Conservation (phyloP, 2,113 vertebrate genomes). For the Petromus typicus region DNA sequence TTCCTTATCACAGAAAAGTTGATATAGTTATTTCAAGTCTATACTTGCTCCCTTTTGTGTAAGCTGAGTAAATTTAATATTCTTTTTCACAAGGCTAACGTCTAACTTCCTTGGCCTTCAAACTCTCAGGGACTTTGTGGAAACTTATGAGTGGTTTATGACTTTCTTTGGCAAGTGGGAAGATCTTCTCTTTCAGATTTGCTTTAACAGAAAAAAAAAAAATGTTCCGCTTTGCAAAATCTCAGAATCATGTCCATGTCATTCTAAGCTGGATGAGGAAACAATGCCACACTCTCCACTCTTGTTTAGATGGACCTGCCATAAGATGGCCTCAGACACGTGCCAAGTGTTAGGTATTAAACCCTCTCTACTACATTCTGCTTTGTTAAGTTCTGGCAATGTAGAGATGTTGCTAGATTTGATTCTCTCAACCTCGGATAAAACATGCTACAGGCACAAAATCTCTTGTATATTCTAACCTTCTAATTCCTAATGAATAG, state of each 20-base stretch:
- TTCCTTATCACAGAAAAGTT: neutral
- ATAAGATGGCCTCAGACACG: neutral
- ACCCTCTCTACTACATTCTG: neutral
- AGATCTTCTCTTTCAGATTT: neutral
- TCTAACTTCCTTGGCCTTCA: neutral
- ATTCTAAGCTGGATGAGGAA: neutral
- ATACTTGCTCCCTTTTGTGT: neutral
- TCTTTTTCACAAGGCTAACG: neutral
- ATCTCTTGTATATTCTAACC: neutral
- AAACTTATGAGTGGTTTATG: neutral
- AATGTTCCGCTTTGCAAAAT: neutral
- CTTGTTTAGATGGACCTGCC: neutral
- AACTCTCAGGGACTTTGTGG: neutral
- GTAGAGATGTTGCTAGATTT: neutral
- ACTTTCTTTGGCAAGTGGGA: neutral
- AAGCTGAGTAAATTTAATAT: neutral
- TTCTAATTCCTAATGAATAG: neutral
- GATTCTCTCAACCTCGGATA: neutral
- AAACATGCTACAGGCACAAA: neutral
- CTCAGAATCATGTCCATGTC: neutral
- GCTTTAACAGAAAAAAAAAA: neutral
- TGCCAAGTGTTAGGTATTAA: neutral
- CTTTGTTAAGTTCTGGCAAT: neutral
- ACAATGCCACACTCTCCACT: neutral
- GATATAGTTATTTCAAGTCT: slow-evolving; percentile 12